Percentiles rank a stretch among this genome's conserved stretches.
These are phyloP conservation scores for Eubasilissa splendida DNA, from an alignment of 2,888 invertebrate species.

Conservation along the genomic window DNA sequence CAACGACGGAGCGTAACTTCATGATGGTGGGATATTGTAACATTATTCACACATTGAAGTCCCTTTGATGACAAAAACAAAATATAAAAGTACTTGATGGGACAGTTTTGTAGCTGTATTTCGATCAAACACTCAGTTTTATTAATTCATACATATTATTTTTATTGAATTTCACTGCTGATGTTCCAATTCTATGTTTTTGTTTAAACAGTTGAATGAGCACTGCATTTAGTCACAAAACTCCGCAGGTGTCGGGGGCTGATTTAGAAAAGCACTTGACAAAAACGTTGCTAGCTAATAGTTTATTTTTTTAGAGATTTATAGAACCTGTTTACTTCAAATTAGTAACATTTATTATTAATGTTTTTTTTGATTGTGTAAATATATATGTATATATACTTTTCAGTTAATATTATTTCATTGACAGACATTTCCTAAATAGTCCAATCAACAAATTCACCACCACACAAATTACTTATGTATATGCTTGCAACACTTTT, in stretches of 20 bases:
- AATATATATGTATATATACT: constrained; percentile 32
- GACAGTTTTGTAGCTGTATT: constrained; percentile 19
- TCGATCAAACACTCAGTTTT: constrained; percentile 19
- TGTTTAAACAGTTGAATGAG: constrained; percentile 8
- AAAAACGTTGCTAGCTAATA: constrained; percentile 32
- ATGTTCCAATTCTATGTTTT: background rate
- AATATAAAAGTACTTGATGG: background rate
- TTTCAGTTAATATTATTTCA: constrained; percentile 37
- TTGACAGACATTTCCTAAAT: constrained; percentile 31
- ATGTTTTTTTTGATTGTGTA: constrained; percentile 40
- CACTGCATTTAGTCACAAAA: constrained; percentile 29
- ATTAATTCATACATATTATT: constrained; percentile 20
- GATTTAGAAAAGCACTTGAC: constrained; percentile 61
- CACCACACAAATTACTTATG: constrained; percentile 43
- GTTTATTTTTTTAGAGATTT: constrained; percentile 37
- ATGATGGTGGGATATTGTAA: background rate
- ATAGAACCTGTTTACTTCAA: constrained; percentile 29
- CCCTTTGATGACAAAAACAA: constrained; percentile 19
- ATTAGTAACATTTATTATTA: constrained; percentile 39
- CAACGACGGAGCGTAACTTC: constrained; percentile 3
- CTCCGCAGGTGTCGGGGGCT: constrained; percentile 52
- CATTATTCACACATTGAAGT: constrained; percentile 9
- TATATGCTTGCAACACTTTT: constrained; percentile 44
- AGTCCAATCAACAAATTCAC: constrained; percentile 42
- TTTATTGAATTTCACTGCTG: constrained; percentile 32